phyloP scores from a whole-genome alignment of 2,113 vertebrate genomes.

The Eptatretus burgeri region DNA sequence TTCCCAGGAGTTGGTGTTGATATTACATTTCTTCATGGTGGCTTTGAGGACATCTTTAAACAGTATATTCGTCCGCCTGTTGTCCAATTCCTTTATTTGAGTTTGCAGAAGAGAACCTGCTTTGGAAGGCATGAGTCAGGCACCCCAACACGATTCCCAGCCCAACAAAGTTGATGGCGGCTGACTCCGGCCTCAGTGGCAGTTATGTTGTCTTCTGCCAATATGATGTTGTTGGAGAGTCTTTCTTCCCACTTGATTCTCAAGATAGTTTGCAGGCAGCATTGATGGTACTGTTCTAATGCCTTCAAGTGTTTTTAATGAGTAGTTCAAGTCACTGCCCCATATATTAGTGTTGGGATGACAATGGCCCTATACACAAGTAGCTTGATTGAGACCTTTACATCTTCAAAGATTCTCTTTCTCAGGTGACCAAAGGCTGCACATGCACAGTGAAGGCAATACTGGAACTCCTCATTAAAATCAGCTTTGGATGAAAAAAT shows the following conservation, averaged over 20 bases:
- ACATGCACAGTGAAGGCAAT: too few relatives aligned
- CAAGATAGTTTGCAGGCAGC: not conserved
- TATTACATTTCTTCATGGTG: too few relatives aligned
- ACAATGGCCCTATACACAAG: not conserved
- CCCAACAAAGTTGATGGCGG: not conserved
- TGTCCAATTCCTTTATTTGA: not conserved
- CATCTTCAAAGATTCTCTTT: not conserved
- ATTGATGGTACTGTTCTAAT: not conserved
- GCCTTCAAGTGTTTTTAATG: not conserved
- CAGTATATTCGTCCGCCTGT: too few relatives aligned
- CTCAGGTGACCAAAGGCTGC: conserved; percentile 2
- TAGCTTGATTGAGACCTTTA: not conserved
- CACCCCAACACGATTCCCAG: not conserved
- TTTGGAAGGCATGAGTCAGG: not conserved
- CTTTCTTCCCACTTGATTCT: not conserved
- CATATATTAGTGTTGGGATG: not conserved
- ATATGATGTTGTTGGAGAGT: not conserved
- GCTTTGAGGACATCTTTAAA: too few relatives aligned
- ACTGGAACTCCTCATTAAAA: too few relatives aligned
- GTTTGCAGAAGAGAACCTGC: not conserved
- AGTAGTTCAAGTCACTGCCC: not conserved
- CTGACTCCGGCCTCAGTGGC: not conserved
- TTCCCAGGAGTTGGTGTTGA: too few relatives aligned
- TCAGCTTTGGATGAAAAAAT: too few relatives aligned
- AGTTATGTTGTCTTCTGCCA: not conserved